Evolutionary conservation across 1,140 invertebrate genomes (phyloP).

Genomic region (Araneus ventricosus): DNA sequence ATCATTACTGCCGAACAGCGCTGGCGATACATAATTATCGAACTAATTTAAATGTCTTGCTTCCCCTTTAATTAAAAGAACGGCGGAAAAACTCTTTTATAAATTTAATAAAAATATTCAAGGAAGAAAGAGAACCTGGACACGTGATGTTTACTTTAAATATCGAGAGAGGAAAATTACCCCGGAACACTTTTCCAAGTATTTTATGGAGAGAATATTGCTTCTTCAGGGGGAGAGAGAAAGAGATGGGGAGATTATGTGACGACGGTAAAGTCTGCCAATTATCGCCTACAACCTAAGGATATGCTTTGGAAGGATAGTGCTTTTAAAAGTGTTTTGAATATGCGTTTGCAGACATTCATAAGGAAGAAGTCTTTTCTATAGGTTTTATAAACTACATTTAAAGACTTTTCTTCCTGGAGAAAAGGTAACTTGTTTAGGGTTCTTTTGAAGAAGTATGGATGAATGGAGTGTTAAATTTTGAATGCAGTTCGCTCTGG

Average conservation of each 20-base stretch:
- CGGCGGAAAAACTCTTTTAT: constrained; percentile 25
- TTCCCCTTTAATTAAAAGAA: constrained; percentile 56
- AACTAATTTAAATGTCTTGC: constrained; percentile 53
- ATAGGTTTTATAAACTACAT: background rate
- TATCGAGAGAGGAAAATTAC: background rate
- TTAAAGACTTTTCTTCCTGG: background rate
- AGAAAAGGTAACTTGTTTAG: background rate
- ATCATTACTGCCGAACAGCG: constrained; percentile 44
- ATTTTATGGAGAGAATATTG: background rate
- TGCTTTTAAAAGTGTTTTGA: constrained; percentile 29
- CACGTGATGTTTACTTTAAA: constrained; percentile 76
- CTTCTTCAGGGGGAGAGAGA: background rate
- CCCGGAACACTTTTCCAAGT: background rate
- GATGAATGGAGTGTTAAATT: no score
- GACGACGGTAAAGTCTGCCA: background rate
- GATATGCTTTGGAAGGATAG: background rate
- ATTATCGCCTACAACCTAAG: background rate
- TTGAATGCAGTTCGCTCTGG: no score
- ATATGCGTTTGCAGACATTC: background rate
- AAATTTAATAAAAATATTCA: constrained; percentile 57
- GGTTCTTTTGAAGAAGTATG: background rate
- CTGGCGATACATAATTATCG: constrained; percentile 22
- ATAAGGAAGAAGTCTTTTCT: background rate
- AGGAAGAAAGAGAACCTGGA: constrained; percentile 3
- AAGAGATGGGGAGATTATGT: background rate